These are phyloP conservation scores for Nothoprocta perdicaria DNA, from an alignment of 2,113 vertebrate genomes.

Conservation along the genomic window DNA sequence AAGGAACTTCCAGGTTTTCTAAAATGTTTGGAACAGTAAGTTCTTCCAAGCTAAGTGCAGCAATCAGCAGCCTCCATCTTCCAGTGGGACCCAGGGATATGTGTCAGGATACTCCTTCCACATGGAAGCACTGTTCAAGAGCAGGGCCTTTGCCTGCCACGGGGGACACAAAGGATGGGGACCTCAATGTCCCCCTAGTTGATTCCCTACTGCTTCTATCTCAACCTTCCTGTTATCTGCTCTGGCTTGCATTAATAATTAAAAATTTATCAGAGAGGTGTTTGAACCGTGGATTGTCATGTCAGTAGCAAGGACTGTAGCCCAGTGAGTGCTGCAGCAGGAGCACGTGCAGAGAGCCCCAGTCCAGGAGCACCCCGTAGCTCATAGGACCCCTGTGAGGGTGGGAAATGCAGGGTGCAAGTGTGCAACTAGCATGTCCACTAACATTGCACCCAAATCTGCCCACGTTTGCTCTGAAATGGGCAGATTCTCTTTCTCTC, in stretches of 20 bases:
- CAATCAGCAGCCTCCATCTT: not conserved
- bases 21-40: not conserved
- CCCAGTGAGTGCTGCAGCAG: not conserved
- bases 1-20: slow-evolving; percentile 30
- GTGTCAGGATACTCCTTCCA: not conserved
- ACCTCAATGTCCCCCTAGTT: not conserved
- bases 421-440: not conserved
- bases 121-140: not conserved
- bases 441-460: not conserved
- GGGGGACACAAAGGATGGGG: not conserved
- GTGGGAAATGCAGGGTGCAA: not conserved
- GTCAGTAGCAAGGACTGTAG: not conserved
- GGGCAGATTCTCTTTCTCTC: not conserved
- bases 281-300: not conserved
- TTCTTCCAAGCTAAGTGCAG: not conserved
- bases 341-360: not conserved
- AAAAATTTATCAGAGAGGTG: not conserved
- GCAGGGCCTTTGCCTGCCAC: not conserved
- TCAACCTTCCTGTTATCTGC: not conserved
- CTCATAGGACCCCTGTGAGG: not conserved
- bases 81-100: not conserved
- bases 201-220: not conserved
- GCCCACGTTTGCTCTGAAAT: not conserved
- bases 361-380: rapidly evolving
- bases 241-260: not conserved